Conservation (phyloP, 2,888 invertebrate species). For the Drosophila bunnanda region DNA sequence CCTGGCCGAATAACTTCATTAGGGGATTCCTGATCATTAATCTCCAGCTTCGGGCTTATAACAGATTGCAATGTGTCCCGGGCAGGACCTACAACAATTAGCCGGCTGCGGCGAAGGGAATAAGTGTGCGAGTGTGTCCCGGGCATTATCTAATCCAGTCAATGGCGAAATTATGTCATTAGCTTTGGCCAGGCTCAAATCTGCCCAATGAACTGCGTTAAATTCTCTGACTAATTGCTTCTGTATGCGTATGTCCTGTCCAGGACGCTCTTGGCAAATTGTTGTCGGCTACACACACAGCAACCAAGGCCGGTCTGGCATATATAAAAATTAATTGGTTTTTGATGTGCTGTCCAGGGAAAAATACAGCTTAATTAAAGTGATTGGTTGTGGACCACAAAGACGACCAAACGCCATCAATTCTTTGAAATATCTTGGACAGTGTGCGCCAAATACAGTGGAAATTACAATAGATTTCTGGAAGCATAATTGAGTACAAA, state of each 20-base stretch:
- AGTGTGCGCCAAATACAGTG: neutral
- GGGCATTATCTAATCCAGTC: constrained; percentile 52
- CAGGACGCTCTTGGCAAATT: constrained; percentile 39
- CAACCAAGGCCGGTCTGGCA: constrained; percentile 39
- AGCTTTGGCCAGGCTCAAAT: constrained; percentile 64
- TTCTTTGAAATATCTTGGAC: neutral
- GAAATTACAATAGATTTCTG: neutral
- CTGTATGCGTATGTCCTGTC: constrained; percentile 59
- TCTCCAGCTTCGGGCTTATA: constrained; percentile 50
- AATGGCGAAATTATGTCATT: constrained; percentile 73
- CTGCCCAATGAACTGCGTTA: constrained; percentile 70
- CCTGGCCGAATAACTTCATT: constrained; percentile 49
- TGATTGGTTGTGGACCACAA: constrained; percentile 15
- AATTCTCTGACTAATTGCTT: constrained; percentile 76
- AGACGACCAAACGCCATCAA: neutral
- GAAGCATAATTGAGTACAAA: neutral
- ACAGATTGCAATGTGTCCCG: constrained; percentile 48
- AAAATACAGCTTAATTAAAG: constrained; percentile 35
- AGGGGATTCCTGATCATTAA: constrained; percentile 69
- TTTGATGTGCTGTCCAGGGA: constrained; percentile 43
- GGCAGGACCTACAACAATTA: constrained; percentile 63
- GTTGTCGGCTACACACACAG: constrained; percentile 16
- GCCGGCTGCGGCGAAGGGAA: constrained; percentile 14
- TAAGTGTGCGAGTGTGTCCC: constrained; percentile 8
- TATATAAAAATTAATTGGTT: constrained; percentile 74